These are phyloP conservation scores for Drosophila ezoana DNA, from an alignment of 2,888 invertebrate species.

Conservation along the genomic window DNA sequence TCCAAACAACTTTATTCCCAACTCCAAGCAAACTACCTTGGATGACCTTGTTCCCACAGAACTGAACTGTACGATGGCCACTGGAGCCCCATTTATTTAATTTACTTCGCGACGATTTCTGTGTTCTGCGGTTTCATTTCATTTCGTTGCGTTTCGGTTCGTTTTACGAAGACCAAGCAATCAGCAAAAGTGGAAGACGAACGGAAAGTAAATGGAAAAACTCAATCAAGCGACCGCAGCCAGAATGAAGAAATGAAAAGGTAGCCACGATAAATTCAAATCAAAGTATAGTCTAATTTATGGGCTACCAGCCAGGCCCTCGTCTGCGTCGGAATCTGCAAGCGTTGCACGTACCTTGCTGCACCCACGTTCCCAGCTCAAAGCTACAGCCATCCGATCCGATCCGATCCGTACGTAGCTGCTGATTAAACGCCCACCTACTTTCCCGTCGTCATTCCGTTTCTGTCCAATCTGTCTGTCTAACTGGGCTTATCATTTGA, in stretches of 20 bases:
- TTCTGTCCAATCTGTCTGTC: slow-evolving; percentile 38
- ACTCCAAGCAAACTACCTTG: slow-evolving; percentile 8
- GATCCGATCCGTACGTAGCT: slow-evolving; percentile 16
- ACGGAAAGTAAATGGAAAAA: slow-evolving; percentile 34
- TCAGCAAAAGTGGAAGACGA: slow-evolving; percentile 32
- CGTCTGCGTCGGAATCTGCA: slow-evolving; percentile 41
- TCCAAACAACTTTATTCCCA: slow-evolving; percentile 15
- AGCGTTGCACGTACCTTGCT: slow-evolving; percentile 54
- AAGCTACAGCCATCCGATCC: slow-evolving; percentile 9
- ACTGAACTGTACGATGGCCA: slow-evolving; percentile 44
- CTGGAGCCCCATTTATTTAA: slow-evolving; percentile 35
- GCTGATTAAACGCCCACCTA: slow-evolving; percentile 70
- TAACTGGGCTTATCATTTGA: slow-evolving; percentile 64
- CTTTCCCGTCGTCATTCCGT: slow-evolving; percentile 46
- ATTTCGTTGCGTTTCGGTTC: slow-evolving; percentile 27
- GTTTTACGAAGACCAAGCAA: slow-evolving; percentile 28
- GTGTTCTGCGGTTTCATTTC: slow-evolving; percentile 41
- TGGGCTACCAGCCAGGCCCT: slow-evolving; percentile 12
- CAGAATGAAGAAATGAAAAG: slow-evolving; percentile 44
- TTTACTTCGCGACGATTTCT: slow-evolving; percentile 48
- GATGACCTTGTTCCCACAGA: slow-evolving; percentile 67
- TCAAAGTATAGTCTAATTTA: slow-evolving; percentile 57
- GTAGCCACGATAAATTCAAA: slow-evolving; percentile 61
- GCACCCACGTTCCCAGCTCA: slow-evolving; percentile 57
- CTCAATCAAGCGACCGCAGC: slow-evolving; percentile 58